Evolutionary conservation across 2,888 invertebrate species (phyloP).

Genomic region (Apodemia duryi): DNA sequence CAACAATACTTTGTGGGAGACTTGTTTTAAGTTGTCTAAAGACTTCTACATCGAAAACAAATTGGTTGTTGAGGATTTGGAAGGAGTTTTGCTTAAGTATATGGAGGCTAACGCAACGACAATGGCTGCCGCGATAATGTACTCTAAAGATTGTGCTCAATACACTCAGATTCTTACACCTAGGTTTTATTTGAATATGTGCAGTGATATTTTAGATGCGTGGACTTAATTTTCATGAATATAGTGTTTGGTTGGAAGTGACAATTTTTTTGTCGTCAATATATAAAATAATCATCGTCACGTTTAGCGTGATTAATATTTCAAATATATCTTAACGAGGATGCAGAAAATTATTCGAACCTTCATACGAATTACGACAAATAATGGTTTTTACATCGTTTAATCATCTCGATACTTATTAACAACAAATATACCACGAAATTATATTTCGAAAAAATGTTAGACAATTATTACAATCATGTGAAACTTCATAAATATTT

Average conservation of each 20-base stretch:
- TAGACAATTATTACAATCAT: too few species aligned
- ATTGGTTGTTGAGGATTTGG: conserved; percentile 68
- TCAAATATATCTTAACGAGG: background rate
- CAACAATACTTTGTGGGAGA: conserved; percentile 59
- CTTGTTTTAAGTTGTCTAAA: conserved; percentile 59
- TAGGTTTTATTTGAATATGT: conserved; percentile 70
- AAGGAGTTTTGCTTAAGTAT: conserved; percentile 75
- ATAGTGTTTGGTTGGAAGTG: background rate
- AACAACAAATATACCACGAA: too few species aligned
- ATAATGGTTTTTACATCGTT: too few species aligned
- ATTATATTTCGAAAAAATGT: too few species aligned
- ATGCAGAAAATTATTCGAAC: too few species aligned
- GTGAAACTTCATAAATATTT: too few species aligned
- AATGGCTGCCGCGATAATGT: conserved; percentile 71
- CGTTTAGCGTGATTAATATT: background rate
- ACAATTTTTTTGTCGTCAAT: background rate
- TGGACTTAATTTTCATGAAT: conserved; percentile 49
- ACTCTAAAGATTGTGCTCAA: conserved; percentile 64
- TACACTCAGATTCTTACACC: conserved; percentile 67
- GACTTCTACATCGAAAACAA: conserved; percentile 62
- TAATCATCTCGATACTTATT: too few species aligned
- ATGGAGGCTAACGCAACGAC: conserved; percentile 69
- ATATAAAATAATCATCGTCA: background rate
- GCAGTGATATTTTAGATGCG: conserved; percentile 66
- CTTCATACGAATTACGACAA: too few species aligned